Base-by-base conservation (phyloP, 92 coral and sea anemone genomes). In the Actinernus sp. region DNA sequence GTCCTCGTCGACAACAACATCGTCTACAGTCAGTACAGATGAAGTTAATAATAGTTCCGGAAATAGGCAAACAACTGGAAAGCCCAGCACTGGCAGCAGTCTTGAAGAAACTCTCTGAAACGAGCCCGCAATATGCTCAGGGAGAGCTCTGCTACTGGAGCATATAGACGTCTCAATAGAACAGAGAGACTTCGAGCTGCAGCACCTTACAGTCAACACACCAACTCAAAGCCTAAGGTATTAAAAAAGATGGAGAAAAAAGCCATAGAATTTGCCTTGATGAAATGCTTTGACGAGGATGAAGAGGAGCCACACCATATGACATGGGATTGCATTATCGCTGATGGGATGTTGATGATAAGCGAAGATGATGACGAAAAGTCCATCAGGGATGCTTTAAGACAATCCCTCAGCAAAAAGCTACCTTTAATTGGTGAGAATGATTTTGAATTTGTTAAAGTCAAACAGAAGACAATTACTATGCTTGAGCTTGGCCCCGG, bases 371-470 rank as follows among this genome's bases (percentile, higher is more conserved):
- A 68, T 13, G 61, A 68, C 44, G 80, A 83, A 49, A 44, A 26
- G 25, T 7, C 61, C 49, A 75, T 83, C 38, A 44, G 84, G 26
- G 30, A 47, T 13, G 44, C 61, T 19, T 12, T 68, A 4, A 41
- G 27, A 25, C 20, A 39, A 44, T 62, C 85, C 5, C 69, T 78
- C 14, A 43, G 34, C 58, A 31, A 32, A 31, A 79, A 85, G 36
- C 51, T 39, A 27, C 82, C 86, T 4, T 18, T 74, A 8, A 45
- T 71, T 1, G 82, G 82, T 16, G 38, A 51, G 17, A 66, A 71
- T 29, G 68, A 78, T 32, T 85, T 78, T 56, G 82, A 71, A 2
- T 71, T 78, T 54, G 79, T 78, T 2, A 79, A 78, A 44, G 85
- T 78, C 3, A 47, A 52, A 16, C 66, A 71, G 25, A 85, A 65